phyloP scores from a whole-genome alignment of 2,888 invertebrate genomes.

The Caenorhabditis auriculariae region DNA sequence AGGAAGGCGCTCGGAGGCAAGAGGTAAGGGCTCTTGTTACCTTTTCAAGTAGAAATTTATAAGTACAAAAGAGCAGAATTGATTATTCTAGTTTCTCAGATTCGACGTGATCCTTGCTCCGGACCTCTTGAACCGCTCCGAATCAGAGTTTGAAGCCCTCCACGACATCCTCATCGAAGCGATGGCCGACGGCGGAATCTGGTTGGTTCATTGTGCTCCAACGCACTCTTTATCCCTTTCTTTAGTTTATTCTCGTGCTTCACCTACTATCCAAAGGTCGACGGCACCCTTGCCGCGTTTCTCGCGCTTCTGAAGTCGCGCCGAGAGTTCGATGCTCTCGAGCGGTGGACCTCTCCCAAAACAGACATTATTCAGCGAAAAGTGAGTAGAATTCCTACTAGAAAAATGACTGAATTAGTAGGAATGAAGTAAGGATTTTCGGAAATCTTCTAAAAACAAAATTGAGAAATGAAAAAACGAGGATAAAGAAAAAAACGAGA shows the following conservation, averaged over 20 bases:
- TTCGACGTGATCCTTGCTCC: conserved; percentile 59
- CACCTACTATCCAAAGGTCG: conserved; percentile 46
- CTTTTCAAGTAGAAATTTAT: not conserved
- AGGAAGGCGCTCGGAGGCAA: conserved; percentile 42
- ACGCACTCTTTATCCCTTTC: conserved; percentile 52
- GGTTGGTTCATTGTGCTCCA: conserved; percentile 51
- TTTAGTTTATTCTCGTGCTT: conserved; percentile 54
- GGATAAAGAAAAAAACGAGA: not conserved
- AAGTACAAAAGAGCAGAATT: not conserved
- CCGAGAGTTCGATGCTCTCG: conserved; percentile 50
- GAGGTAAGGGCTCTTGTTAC: conserved; percentile 19
- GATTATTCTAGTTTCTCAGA: conserved; percentile 1
- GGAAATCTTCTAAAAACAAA: too few species aligned
- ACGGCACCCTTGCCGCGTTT: conserved; percentile 48
- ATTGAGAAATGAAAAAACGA: not conserved
- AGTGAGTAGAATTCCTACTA: conserved; percentile 12
- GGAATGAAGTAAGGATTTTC: not conserved
- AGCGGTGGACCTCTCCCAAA: conserved; percentile 45
- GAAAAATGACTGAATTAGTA: not conserved
- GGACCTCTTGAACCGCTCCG: conserved; percentile 48
- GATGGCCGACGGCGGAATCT: conserved; percentile 49
- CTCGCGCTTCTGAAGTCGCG: conserved; percentile 42
- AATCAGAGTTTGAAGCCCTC: conserved; percentile 43
- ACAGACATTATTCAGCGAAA: conserved; percentile 46
- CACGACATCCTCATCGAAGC: conserved; percentile 50